Conservation (phyloP, 2,113 vertebrate species). For the Perca flavescens region DNA sequence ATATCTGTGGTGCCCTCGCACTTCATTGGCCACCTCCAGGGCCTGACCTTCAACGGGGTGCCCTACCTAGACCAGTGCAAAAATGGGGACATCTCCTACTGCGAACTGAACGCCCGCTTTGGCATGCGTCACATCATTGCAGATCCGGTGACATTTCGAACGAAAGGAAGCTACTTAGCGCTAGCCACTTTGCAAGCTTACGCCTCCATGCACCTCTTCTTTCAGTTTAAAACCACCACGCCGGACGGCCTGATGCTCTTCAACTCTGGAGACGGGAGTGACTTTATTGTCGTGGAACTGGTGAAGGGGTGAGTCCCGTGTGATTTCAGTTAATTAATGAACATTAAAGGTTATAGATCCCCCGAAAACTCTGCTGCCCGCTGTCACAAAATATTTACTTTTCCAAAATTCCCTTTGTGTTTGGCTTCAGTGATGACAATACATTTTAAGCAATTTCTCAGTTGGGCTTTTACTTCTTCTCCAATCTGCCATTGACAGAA, state of each 20-base stretch:
- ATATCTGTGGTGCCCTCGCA: conserved; percentile 94
- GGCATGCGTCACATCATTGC: conserved; percentile 93
- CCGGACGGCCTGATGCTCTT: conserved; percentile 94
- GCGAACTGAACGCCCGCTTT: conserved; percentile 94
- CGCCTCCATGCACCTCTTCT: conserved; percentile 96
- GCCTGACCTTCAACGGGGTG: conserved; percentile 90
- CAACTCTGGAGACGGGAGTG: conserved; percentile 94
- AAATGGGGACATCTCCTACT: conserved; percentile 94
- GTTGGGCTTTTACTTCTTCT: neutral
- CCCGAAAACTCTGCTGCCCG: neutral
- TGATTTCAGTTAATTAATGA: neutral
- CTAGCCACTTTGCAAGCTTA: conserved; percentile 93
- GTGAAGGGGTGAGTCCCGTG: conserved; percentile 91
- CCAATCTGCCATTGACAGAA: neutral
- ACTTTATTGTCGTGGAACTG: conserved; percentile 96
- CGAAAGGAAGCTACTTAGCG: conserved; percentile 90
- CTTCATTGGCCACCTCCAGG: conserved; percentile 95
- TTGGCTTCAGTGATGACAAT: neutral
- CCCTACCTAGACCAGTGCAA: conserved; percentile 96
- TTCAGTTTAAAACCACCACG: conserved; percentile 96
- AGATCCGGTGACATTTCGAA: conserved; percentile 93
- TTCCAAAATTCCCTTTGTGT: neutral
- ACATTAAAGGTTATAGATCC: neutral
- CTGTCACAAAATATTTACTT: neutral
- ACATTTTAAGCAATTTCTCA: neutral